Conservation (phyloP, 2,797 vertebrate genomes). For the Spinus pinus region DNA sequence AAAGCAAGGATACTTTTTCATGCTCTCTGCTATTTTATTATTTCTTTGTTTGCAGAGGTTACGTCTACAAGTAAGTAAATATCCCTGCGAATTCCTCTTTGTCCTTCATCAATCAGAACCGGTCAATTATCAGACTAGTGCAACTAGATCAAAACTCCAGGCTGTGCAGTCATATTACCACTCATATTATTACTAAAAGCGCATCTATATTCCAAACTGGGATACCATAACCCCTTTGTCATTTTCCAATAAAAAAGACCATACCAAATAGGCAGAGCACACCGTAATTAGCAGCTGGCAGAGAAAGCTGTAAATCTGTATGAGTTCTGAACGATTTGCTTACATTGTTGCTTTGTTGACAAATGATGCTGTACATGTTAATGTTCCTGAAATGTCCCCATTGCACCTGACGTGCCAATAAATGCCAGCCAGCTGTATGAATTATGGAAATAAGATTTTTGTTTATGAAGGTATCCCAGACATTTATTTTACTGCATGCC, state of each 20-base stretch:
- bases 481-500: conserved; percentile 86
- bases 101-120: conserved; percentile 80
- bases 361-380: conserved; percentile 90
- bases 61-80: conserved; percentile 71
- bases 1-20: conserved; percentile 37
- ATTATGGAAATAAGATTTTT: conserved; percentile 90
- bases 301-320: conserved; percentile 85
- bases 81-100: conserved; percentile 69
- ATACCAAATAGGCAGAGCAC: conserved; percentile 86
- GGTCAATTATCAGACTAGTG: conserved; percentile 77
- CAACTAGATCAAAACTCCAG: conserved; percentile 78
- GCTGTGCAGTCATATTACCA: conserved; percentile 74
- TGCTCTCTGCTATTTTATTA: conserved; percentile 56
- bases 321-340: conserved; percentile 89
- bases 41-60: conserved; percentile 74
- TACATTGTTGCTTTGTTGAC: conserved; percentile 89
- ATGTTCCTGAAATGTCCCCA: conserved; percentile 88
- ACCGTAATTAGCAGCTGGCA: conserved; percentile 89
- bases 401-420: conserved; percentile 89
- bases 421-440: conserved; percentile 88
- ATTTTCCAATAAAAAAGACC: conserved; percentile 87
- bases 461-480: conserved; percentile 89
- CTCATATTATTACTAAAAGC: conserved; percentile 81
- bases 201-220: conserved; percentile 84
- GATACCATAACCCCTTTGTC: conserved; percentile 84